Base-by-base conservation (phyloP, 2,888 invertebrate species). In the Toxonevra muliebris region DNA sequence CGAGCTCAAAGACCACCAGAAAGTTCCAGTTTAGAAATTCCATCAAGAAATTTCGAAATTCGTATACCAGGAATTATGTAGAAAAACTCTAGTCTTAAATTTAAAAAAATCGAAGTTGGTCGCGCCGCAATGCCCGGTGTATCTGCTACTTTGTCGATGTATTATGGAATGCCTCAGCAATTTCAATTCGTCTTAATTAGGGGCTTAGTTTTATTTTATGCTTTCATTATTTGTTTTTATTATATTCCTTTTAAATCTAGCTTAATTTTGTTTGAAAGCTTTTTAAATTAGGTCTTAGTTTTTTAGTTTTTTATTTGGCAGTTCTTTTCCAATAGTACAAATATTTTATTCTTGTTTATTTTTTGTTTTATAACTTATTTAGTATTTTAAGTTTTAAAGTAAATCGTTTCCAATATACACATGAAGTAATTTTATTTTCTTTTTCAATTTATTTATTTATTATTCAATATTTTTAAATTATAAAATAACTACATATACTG, bases 331-430 rank as follows among this genome's bases (percentile, higher is more conserved):
- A 78, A 80, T 77, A 76, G 79, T 78, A 79, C 77, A 80, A 77
- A 77, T 81, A 75, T 79, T 79, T 79, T 66, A 71, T 76, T 70
- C n/a, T 73, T 69, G 69, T 63, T 61, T 57, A 71, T 74, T 65
- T 17, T 70, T 57, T 42, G 54, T 45, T 66, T 66, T 64, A 71
- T 58, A 63, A 53, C 55, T 71, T 70, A 58, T 59, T 70, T 68
- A 65, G 74, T 73, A 70, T 74, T 77, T 76, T 75, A 68, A 65
- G 68, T 76, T 78, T 75, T 82, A 82, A 82, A 82, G 82, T 82
- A 82, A 82, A 82, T 82, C 82, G 82, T 80, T 81, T 81, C 82
- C 80, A 79, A 78, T 82, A 82, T 82, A 81, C 81, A 82, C 80
- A 80, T 68, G 69, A 69, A 71, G 67, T 71, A 45, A 30, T 30